A percentile compares a stretch with the other conserved stretches of the same genome.
Conservation (phyloP, 1,140 invertebrate genomes). For the Chelonus insularis region DNA sequence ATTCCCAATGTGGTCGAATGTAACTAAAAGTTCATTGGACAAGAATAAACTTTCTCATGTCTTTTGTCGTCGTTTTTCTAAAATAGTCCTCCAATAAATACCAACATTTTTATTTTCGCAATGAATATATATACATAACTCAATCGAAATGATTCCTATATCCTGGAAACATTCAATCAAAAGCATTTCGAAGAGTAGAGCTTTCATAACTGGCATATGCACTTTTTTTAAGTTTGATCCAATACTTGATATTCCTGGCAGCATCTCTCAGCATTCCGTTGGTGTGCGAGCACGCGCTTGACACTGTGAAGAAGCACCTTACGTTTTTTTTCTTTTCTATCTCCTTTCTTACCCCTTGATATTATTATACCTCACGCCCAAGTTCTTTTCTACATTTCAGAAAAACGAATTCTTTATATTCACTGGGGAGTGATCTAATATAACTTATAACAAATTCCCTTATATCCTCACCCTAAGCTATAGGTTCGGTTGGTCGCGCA, state of each 20-base stretch:
- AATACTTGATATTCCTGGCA: slow-evolving; percentile 51
- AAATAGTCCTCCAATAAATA: no score
- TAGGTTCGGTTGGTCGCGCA: slow-evolving; percentile 46
- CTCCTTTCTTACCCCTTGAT: no score
- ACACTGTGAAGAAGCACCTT: slow-evolving; percentile 11
- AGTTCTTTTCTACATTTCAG: slow-evolving; percentile 31
- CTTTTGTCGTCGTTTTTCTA: not conserved
- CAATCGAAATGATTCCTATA: not conserved
- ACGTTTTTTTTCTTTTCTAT: slow-evolving; percentile 9
- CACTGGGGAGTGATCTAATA: slow-evolving; percentile 56
- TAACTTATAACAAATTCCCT: slow-evolving; percentile 55
- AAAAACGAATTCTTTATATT: slow-evolving; percentile 52
- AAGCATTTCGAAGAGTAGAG: slow-evolving; percentile 8
- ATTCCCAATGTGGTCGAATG: slow-evolving; percentile 4
- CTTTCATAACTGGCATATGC: slow-evolving; percentile 51
- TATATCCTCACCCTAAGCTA: slow-evolving; percentile 11
- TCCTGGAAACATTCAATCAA: not conserved
- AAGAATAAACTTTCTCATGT: not conserved
- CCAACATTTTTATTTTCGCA: no score
- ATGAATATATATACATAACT: no score
- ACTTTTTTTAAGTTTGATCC: slow-evolving; percentile 43
- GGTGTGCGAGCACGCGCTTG: not conserved
- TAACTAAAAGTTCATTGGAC: slow-evolving; percentile 1
- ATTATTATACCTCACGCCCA: slow-evolving; percentile 6
- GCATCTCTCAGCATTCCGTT: slow-evolving; percentile 33